Conservation (phyloP, 2,888 invertebrate genomes). For the Morinoia aosen region DNA sequence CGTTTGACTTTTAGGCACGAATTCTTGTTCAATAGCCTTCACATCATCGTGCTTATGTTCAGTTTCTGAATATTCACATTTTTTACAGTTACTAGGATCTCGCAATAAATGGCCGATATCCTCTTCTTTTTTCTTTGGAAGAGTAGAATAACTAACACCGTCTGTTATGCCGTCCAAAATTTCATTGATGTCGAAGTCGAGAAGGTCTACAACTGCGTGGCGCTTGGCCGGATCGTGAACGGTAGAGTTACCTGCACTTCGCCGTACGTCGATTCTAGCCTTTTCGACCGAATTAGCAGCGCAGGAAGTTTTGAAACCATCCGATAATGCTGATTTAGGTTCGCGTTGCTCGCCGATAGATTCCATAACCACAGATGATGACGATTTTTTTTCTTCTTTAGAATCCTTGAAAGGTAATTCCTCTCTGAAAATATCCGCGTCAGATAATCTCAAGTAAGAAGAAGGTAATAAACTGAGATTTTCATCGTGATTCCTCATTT, state of each 20-base stretch:
- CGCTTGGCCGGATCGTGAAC: conserved; percentile 26
- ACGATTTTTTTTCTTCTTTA: neutral
- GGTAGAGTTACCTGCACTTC: neutral
- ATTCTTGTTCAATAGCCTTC: no score
- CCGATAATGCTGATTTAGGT: neutral
- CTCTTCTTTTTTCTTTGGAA: neutral
- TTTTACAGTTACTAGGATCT: no score
- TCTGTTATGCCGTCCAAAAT: neutral
- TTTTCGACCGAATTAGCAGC: neutral
- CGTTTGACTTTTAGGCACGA: no score
- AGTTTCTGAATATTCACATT: no score
- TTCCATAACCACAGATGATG: neutral
- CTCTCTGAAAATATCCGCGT: neutral
- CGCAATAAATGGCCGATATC: no score
- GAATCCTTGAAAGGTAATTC: neutral
- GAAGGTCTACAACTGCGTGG: conserved; percentile 1
- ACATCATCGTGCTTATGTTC: no score
- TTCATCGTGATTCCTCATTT: neutral
- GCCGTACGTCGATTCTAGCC: neutral
- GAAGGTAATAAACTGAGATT: neutral
- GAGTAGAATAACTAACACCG: neutral
- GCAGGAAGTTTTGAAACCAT: neutral
- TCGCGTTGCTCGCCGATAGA: neutral
- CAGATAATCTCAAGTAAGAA: neutral
- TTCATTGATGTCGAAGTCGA: conserved; percentile 31